A percentile compares a stretch with the other conserved stretches of the same genome.
Evolutionary conservation across 2,113 vertebrate genomes (phyloP).

Genomic region (Willisornis vidua): DNA sequence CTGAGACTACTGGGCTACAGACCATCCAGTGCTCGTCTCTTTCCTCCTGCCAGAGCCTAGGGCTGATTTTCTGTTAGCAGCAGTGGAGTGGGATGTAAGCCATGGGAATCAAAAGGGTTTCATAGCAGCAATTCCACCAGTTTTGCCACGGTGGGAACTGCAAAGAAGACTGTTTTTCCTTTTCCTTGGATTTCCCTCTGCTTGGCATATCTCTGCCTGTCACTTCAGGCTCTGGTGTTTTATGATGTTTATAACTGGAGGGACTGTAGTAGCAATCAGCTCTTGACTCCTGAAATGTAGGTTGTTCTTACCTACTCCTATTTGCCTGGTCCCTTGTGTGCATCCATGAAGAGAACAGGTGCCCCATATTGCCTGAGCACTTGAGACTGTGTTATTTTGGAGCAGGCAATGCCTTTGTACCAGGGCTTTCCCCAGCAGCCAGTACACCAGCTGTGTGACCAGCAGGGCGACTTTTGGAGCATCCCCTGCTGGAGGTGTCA

Average conservation of each 20-base stretch:
- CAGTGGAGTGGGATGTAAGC: neutral
- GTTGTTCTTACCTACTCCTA: neutral
- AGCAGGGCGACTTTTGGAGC: neutral
- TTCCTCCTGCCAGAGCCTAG: neutral
- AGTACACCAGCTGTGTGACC: neutral
- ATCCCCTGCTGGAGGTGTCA: neutral
- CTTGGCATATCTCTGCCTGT: neutral
- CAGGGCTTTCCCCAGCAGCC: neutral
- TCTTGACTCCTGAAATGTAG: neutral
- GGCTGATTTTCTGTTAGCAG: neutral
- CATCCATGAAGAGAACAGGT: neutral
- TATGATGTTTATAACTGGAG: neutral
- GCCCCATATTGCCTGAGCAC: fast-evolving
- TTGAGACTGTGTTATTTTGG: neutral
- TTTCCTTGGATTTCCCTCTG: neutral
- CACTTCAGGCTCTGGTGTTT: neutral
- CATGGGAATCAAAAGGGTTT: neutral
- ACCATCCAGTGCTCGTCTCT: fast-evolving
- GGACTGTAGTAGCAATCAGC: neutral
- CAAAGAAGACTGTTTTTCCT: neutral
- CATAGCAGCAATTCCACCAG: fast-evolving
- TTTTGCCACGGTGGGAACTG: neutral
- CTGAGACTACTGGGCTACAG: neutral
- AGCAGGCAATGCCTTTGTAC: neutral
- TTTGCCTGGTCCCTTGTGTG: neutral